Conservation (phyloP, 2,113 vertebrate species). For the Pantherophis guttatus region DNA sequence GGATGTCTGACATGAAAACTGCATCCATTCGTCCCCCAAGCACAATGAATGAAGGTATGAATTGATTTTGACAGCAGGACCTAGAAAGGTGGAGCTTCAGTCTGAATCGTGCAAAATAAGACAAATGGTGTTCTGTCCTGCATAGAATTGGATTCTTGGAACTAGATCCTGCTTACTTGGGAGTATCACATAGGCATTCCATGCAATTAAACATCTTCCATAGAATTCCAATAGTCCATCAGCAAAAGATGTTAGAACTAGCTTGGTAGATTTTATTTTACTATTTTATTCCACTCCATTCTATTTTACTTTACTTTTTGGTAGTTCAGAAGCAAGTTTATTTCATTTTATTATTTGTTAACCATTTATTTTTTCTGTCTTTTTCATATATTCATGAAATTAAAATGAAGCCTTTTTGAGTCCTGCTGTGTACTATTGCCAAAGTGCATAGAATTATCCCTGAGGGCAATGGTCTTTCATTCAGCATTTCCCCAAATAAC, state of each 20-base stretch:
- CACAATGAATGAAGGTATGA: conserved; percentile 58
- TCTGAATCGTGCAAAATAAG: conserved; percentile 60
- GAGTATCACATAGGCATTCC: conserved; percentile 34
- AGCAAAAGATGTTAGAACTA: not conserved
- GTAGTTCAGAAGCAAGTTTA: not conserved
- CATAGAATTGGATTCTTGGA: conserved; percentile 61
- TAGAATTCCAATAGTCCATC: conserved; percentile 25
- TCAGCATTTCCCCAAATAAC: not conserved
- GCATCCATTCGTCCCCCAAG: conserved; percentile 42
- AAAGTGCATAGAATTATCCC: not conserved
- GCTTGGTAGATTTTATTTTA: not conserved
- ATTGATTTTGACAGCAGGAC: conserved; percentile 65
- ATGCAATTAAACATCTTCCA: conserved; percentile 19
- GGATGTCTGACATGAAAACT: conserved; percentile 32
- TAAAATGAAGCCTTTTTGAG: conserved; percentile 25
- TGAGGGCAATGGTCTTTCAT: not conserved
- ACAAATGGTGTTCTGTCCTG: conserved; percentile 58
- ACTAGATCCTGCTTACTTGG: conserved; percentile 59
- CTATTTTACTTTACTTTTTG: not conserved
- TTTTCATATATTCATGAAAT: conserved; percentile 27
- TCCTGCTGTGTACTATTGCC: not conserved
- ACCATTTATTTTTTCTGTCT: conserved; percentile 3
- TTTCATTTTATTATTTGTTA: not conserved
- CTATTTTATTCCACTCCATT: not conserved
- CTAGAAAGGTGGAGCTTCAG: conserved; percentile 37